Evolutionary conservation across 2,888 invertebrate species (phyloP).

Genomic region (Caenorhabditis imperialis): DNA sequence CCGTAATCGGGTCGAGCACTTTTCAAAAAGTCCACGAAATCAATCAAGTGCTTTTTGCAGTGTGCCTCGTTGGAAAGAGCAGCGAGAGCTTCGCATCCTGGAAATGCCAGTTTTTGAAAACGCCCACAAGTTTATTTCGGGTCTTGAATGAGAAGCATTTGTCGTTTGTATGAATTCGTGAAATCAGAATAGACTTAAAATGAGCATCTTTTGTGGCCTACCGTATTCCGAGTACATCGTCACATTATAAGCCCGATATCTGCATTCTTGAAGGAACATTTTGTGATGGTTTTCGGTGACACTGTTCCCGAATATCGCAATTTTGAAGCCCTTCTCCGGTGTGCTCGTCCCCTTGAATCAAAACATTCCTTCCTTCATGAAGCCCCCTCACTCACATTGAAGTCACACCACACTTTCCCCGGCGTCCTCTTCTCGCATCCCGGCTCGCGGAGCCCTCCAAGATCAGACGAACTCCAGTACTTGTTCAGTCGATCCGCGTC

Average conservation of each 20-base stretch:
- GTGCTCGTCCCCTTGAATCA: no score
- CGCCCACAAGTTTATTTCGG: no score
- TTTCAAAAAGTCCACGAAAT: constrained; percentile 35
- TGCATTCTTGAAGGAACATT: constrained; percentile 29
- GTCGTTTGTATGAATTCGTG: neutral
- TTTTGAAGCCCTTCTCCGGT: constrained; percentile 28
- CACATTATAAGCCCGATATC: neutral
- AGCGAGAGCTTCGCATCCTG: constrained; percentile 27
- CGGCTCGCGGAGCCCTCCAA: constrained; percentile 16
- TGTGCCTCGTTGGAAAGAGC: constrained; percentile 21
- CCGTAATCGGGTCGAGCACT: constrained; percentile 29
- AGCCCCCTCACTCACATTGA: neutral
- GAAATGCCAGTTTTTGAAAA: no score
- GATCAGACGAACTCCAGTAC: constrained; percentile 15
- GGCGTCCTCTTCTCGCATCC: constrained; percentile 24
- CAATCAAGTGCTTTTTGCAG: constrained; percentile 19
- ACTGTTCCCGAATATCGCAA: constrained; percentile 43
- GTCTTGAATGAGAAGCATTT: neutral
- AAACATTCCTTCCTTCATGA: neutral
- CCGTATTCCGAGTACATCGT: constrained; percentile 23
- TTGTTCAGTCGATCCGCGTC: constrained; percentile 26
- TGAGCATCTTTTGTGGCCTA: neutral
- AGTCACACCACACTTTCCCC: constrained; percentile 32
- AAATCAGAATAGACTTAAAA: neutral
- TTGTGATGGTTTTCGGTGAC: constrained; percentile 20